phyloP scores from a whole-genome alignment of 2,797 vertebrate species.

The Onychomys arenicola region DNA sequence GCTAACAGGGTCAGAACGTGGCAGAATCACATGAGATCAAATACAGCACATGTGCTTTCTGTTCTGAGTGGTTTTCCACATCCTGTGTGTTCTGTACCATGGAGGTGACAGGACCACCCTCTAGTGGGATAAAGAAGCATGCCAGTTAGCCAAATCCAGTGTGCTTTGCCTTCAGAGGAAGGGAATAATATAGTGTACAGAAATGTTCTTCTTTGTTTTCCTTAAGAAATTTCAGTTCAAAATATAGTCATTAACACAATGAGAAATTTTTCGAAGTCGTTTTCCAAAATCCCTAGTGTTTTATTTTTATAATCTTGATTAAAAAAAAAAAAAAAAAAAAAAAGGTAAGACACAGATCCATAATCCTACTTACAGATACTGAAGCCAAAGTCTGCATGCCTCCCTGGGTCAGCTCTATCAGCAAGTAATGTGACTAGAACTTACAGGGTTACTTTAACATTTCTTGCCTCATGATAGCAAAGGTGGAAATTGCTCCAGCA shows the following conservation, averaged over 20 bases:
- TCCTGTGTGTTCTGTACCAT: conserved; percentile 60
- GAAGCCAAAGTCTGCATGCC: not conserved
- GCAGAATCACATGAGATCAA: not conserved
- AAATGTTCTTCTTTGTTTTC: not conserved
- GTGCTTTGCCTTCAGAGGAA: conserved; percentile 61
- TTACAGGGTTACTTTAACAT: not conserved
- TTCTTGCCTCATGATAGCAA: not conserved
- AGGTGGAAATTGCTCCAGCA: not conserved
- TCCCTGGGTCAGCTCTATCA: not conserved
- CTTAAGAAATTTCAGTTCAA: conserved; percentile 31
- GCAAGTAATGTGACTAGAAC: not conserved
- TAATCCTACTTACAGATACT: conserved; percentile 10
- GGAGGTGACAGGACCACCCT: conserved; percentile 85
- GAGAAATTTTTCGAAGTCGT: conserved; percentile 1
- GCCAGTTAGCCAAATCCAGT: conserved; percentile 59
- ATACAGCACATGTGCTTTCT: not conserved
- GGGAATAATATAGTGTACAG: conserved; percentile 10
- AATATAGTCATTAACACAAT: not conserved
- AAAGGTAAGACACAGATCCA: not conserved
- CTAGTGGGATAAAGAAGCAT: conserved; percentile 84
- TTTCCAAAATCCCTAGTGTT: conserved; percentile 12
- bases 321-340: conserved; percentile 19
- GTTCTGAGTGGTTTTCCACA: conserved; percentile 55
- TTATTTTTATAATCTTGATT: not conserved
- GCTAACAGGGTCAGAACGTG: not conserved